phyloP scores from a whole-genome alignment of 2,797 vertebrate species.

The Leuciscus waleckii region DNA sequence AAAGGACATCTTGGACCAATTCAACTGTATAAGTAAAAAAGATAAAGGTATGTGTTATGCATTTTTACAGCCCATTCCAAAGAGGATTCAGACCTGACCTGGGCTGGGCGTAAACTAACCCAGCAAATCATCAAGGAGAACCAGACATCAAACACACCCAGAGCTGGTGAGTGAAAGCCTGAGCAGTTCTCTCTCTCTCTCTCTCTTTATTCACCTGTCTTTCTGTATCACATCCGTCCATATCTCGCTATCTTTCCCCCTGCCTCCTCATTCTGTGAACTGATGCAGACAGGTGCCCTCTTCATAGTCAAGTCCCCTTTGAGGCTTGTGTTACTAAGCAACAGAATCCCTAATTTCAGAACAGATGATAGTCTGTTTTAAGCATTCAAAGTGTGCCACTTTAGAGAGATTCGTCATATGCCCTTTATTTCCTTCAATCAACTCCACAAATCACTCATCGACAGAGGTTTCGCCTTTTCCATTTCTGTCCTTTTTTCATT shows the following conservation, averaged over 20 bases:
- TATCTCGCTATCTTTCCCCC: constrained; percentile 33
- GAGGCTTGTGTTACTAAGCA: constrained; percentile 79
- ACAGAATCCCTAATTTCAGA: constrained; percentile 74
- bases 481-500: background rate
- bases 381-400: constrained; percentile 70
- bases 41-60: background rate
- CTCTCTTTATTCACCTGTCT: background rate
- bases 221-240: background rate
- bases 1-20: background rate
- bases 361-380: constrained; percentile 67
- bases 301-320: constrained; percentile 70
- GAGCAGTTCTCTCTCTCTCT: background rate
- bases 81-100: constrained; percentile 53
- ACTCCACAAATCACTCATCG: constrained; percentile 58
- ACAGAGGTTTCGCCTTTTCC: background rate
- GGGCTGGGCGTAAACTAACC: constrained; percentile 70
- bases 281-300: constrained; percentile 67
- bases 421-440: constrained; percentile 45
- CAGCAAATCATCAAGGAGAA: constrained; percentile 66
- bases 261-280: constrained; percentile 65
- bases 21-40: background rate
- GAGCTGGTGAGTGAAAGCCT: constrained; percentile 67
- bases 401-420: constrained; percentile 41
- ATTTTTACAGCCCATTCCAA: constrained; percentile 44
- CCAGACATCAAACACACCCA: constrained; percentile 66